phyloP scores from a whole-genome alignment of 2,888 invertebrate genomes.

The Seladonia tumulorum region DNA sequence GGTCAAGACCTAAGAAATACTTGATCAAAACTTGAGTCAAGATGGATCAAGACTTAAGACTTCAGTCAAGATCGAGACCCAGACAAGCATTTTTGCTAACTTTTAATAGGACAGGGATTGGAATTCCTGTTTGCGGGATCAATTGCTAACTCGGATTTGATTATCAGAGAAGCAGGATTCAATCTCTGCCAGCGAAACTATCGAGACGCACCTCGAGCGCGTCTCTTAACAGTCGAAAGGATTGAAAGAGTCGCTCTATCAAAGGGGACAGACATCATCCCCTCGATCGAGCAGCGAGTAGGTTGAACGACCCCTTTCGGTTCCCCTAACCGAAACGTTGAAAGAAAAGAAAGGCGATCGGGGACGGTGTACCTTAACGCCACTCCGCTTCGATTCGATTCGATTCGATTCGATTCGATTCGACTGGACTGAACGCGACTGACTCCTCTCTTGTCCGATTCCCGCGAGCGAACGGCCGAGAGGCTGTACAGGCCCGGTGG shows the following conservation, averaged over 20 bases:
- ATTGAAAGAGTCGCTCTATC: conserved; percentile 8
- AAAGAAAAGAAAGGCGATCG: conserved; percentile 2
- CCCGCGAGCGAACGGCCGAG: conserved; percentile 13
- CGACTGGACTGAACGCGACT: conserved; percentile 1
- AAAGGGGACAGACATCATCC: conserved; percentile 17
- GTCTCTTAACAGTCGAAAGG: neutral
- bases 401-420: conserved; percentile 5
- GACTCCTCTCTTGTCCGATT: conserved; percentile 38
- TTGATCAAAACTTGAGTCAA: no score
- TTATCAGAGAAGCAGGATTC: neutral
- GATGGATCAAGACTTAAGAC: neutral
- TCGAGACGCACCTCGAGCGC: neutral
- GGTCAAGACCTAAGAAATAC: neutral
- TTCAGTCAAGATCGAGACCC: neutral
- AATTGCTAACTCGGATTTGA: neutral
- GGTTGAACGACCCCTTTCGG: conserved; percentile 22
- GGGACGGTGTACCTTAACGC: conserved; percentile 53
- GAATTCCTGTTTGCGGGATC: neutral
- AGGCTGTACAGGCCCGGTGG: neutral
- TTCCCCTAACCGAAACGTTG: conserved; percentile 13
- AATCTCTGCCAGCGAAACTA: neutral
- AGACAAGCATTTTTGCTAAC: no score
- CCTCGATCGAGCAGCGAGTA: conserved; percentile 3
- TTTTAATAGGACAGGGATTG: neutral
- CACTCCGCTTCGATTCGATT: conserved; percentile 12